A percentile compares a stretch with the other conserved stretches of the same genome.
Evolutionary conservation across 2,797 vertebrate genomes (phyloP).

Genomic region (Pelobates cultripes): DNA sequence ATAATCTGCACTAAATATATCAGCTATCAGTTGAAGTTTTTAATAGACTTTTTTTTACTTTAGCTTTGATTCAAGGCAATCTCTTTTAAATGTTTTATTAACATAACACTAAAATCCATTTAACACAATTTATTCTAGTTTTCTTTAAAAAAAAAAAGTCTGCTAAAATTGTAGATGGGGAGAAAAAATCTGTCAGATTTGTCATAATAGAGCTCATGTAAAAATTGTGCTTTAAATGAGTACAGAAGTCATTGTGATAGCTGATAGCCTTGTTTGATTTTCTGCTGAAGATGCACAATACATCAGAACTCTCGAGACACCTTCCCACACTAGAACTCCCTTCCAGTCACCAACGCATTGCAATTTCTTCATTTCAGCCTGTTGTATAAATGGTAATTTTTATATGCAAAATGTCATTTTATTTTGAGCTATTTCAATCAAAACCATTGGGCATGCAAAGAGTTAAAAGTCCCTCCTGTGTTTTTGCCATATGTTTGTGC

Average conservation of each 20-base stretch:
- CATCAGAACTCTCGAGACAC: constrained; percentile 66
- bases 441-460: constrained; percentile 92
- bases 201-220: constrained; percentile 37
- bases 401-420: constrained; percentile 82
- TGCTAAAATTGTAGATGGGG: too few species aligned
- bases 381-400: constrained; percentile 88
- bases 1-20: too few species aligned
- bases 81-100: constrained; percentile 40
- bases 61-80: constrained; percentile 28
- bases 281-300: constrained; percentile 60
- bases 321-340: constrained; percentile 67
- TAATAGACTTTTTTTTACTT: neutral
- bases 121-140: too few species aligned
- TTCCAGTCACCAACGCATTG: constrained; percentile 69
- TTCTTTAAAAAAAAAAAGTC: neutral
- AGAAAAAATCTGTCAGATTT: constrained; percentile 24
- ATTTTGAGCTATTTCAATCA: constrained; percentile 79
- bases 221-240: constrained; percentile 32
- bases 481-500: constrained; percentile 77
- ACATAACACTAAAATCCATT: constrained; percentile 23
- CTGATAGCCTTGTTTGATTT: constrained; percentile 61
- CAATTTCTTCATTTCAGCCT: constrained; percentile 86
- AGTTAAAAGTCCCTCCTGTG: constrained; percentile 79
- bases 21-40: too few species aligned
- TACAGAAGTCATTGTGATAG: constrained; percentile 61